Evolutionary conservation across 2,888 invertebrate species (phyloP), one percentile per base, ranked within the genome.

Genomic region (Microchrysa polita): DNA sequence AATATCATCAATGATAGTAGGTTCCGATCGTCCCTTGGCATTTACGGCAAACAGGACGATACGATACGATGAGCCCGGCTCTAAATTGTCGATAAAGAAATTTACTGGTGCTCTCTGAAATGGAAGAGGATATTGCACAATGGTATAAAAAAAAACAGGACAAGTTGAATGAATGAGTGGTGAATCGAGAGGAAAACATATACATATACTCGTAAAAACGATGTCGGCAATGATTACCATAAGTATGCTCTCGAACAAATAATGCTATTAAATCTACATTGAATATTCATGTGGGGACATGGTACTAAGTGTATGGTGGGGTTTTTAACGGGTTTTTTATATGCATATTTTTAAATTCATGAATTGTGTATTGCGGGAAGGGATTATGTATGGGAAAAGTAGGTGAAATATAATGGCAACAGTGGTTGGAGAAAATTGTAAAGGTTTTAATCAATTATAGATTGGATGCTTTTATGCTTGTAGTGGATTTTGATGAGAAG

Each of bases 41-140:
- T 96, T 96, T 80, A 93, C 90, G 2, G 95, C 94, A 81, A 92
- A 95, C 78, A 96, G 86, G 81, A 92, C 92, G 79, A 95, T 91
- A 79, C 92, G 88, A 87, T 92, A 94, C 83, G 90, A 93, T 77
- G 89, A 89, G 40, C 92, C 92, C 4, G 92, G 89, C 77, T 92
- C 91, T 79, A 90, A 84, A 87, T 87, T 88, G 86, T 84, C 79
- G 74, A 81, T 78, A 61, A 82, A 80, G 80, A 82, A 83, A 75
- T 79, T 81, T n/a, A 83, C 84, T 9, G 85, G 85, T 9, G 82
- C 79, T 74, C 81, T 82, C 84, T 83, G 78, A 7, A 78, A 79
- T 74, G 65, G 27, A 1, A 57, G 48, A 12, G 16, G n/a, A n/a
- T n/a, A n/a, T 34, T 34, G 27, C n/a, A n/a, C n/a, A n/a, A n/a